These are phyloP conservation scores for Amitus sp. DNA, from an alignment of 2,888 invertebrate genomes.

Conservation along the genomic window DNA sequence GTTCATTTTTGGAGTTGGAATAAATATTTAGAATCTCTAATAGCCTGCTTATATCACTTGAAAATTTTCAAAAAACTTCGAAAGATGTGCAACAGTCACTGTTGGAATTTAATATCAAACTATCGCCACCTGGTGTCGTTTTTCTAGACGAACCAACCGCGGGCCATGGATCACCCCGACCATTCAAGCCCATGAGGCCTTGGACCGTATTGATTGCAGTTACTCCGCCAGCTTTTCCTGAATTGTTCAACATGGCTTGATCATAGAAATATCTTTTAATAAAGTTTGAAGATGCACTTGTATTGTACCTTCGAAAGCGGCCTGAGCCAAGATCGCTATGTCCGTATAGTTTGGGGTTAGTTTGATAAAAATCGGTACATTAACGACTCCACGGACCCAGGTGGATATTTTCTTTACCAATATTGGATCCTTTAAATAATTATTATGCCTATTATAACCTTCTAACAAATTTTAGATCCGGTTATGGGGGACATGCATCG, in stretches of 20 bases:
- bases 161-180: constrained; percentile 92
- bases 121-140: constrained; percentile 91
- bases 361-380: constrained; percentile 97
- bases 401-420: constrained; percentile 88
- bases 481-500: too few species aligned
- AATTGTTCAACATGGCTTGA: too few species aligned
- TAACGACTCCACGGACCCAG: constrained; percentile 88
- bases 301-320: constrained; percentile 88
- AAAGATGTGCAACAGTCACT: too few species aligned
- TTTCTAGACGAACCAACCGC: constrained; percentile 81
- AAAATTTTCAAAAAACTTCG: too few species aligned
- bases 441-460: too few species aligned
- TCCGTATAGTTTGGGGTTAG: constrained; percentile 98
- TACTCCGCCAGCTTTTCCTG: constrained; percentile 93
- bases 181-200: constrained; percentile 88
- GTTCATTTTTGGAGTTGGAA: too few species aligned
- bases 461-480: too few species aligned
- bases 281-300: too few species aligned
- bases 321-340: constrained; percentile 87
- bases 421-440: constrained; percentile 76
- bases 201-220: constrained; percentile 98
- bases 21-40: too few species aligned
- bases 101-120: too few species aligned
- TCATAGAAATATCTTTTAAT: too few species aligned
- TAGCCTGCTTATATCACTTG: too few species aligned